Evolutionary conservation across 2,888 invertebrate genomes (phyloP).

Genomic region (Gisinianus flammeolus): DNA sequence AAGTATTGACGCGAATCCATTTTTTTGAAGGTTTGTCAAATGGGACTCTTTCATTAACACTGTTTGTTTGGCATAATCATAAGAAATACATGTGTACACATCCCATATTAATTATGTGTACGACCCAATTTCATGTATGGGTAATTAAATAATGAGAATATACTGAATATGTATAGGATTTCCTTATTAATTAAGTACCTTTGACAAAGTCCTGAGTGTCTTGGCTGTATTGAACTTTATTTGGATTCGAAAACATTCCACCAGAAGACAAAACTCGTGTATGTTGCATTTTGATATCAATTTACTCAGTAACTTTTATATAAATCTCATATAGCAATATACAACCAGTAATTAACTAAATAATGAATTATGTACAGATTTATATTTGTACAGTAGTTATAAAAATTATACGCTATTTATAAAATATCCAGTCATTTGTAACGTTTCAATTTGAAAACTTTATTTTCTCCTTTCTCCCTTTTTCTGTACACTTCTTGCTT

Average conservation of each 20-base stretch:
- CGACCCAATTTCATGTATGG: too few relatives aligned
- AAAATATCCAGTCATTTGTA: too few relatives aligned
- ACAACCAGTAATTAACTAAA: not conserved
- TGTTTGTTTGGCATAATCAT: conserved; percentile 16
- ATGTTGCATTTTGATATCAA: conserved; percentile 23
- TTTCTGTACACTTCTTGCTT: too few relatives aligned
- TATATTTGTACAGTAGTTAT: too few relatives aligned
- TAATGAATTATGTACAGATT: too few relatives aligned
- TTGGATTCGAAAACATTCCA: conserved; percentile 31
- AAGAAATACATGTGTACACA: conserved; percentile 1
- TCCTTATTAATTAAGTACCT: too few relatives aligned
- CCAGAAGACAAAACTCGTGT: not conserved
- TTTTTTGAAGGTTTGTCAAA: conserved; percentile 50
- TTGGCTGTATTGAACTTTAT: conserved; percentile 45
- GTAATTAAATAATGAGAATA: not conserved
- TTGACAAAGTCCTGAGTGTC: conserved; percentile 51
- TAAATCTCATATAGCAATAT: not conserved
- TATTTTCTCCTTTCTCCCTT: too few relatives aligned
- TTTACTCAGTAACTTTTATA: too few relatives aligned
- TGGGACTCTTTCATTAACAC: conserved; percentile 52
- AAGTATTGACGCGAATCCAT: conserved; percentile 50
- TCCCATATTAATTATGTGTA: too few relatives aligned
- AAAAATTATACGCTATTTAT: too few relatives aligned
- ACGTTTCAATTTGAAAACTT: too few relatives aligned
- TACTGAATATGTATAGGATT: too few relatives aligned